Conservation (phyloP, 1,140 invertebrate species). For the Laupala kohalensis region DNA sequence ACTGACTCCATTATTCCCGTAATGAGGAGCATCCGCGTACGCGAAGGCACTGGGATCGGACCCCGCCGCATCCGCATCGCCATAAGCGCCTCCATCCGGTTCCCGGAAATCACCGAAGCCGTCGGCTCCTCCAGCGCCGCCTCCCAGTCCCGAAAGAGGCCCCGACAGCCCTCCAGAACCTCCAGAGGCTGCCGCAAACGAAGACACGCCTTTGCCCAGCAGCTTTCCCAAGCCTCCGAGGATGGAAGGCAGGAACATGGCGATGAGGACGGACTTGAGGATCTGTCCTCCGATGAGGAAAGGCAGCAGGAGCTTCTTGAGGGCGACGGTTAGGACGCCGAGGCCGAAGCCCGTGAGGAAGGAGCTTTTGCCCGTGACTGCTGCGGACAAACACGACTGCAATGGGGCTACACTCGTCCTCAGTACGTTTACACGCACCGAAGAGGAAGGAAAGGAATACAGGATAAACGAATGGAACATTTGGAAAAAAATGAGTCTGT, state of each 20-base stretch:
- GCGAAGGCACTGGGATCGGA: constrained; percentile 1
- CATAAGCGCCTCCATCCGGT: constrained; percentile 33
- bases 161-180: background rate
- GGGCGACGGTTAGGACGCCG: constrained; percentile 57
- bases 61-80: constrained; percentile 10
- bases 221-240: constrained; percentile 67
- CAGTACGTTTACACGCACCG: too few relatives aligned
- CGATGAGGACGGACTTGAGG: constrained; percentile 62
- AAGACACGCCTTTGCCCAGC: constrained; percentile 44
- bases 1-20: background rate
- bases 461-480: too few relatives aligned
- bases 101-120: constrained; percentile 51
- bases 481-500: too few relatives aligned
- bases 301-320: constrained; percentile 67
- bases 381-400: too few relatives aligned
- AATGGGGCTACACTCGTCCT: too few relatives aligned
- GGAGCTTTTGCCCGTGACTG: constrained; percentile 33
- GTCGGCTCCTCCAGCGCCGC: constrained; percentile 24
- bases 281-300: constrained; percentile 57
- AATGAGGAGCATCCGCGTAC: constrained; percentile 3
- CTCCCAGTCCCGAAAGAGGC: background rate
- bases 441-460: too few relatives aligned
- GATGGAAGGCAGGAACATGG: constrained; percentile 67
- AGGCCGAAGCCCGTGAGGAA: constrained; percentile 54
- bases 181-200: constrained; percentile 13